Evolutionary conservation across 2,113 vertebrate species (phyloP).

Genomic region (Nothoprocta pentlandii): DNA sequence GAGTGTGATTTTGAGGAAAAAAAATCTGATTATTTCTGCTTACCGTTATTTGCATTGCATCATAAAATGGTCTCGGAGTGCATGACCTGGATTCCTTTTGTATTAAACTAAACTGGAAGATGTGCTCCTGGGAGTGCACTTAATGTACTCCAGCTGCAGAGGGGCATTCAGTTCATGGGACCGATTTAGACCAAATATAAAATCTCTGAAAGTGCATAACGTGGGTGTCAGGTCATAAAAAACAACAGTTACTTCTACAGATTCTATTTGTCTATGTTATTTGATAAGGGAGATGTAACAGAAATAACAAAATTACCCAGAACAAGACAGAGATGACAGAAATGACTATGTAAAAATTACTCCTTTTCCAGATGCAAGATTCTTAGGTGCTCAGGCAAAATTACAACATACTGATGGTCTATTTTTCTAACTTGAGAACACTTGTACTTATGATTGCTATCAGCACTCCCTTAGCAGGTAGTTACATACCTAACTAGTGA

Average conservation of each 20-base stretch:
- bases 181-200: neutral
- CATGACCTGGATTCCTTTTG: constrained; percentile 20
- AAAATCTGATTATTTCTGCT: neutral
- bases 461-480: neutral
- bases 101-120: constrained; percentile 3
- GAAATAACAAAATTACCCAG: neutral
- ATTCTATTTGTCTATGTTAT: neutral
- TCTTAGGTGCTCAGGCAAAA: constrained; percentile 3
- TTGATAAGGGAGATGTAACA: neutral
- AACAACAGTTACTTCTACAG: neutral
- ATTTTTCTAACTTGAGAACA: neutral
- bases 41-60: neutral
- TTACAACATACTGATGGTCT: neutral
- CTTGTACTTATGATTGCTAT: neutral
- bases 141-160: constrained; percentile 14
- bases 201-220: neutral
- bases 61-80: neutral
- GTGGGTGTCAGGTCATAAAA: neutral
- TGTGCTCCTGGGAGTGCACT: neutral
- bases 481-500: neutral
- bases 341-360: neutral
- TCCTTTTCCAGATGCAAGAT: neutral
- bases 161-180: neutral
- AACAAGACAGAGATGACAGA: neutral
- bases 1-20: neutral